Evolutionary conservation across 2,797 vertebrate genomes (phyloP), one percentile per base, ranked within the genome.

Genomic region (Protosalanx chinensis): DNA sequence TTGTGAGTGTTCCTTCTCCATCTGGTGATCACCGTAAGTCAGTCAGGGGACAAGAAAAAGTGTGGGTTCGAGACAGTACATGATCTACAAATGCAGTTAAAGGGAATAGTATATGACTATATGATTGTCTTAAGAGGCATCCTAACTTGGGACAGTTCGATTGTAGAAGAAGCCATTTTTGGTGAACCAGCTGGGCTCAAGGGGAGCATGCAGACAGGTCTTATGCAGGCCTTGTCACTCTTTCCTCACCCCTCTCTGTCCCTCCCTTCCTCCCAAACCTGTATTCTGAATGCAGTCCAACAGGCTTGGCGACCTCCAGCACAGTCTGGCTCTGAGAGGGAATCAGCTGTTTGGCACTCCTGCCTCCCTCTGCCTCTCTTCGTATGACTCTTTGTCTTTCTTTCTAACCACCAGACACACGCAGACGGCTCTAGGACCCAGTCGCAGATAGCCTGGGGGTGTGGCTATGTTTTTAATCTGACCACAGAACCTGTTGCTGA

Each of bases 401-500:
- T 61, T 37, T 64, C 8, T 29, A 16, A 30, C 57, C 5, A 35
- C 35, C 64, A 46, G 41, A 32, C 16, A 72, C 63, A 62, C 68
- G 63, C 57, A 51, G 4, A n/a, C 29, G 91, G 87, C 83, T 65
- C 85, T 90, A 91, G 90, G 91, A 93, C 92, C 90, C 92, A 76
- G 88, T 76, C 78, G 89, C 82, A 89, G 83, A 90, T 72, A 84
- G 27, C 86, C 62, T 35, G 88, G 58, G 83, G 73, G 72, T 32
- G 56, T 30, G 65, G 86, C 86, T 87, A 82, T 89, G 86, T 80
- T 88, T 91, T 89, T 82, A 88, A 74, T 89, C 88, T 92, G 93
- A 89, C 93, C 93, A 91, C 90, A 92, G 79, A 93, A 88, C 88
- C 89, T 92, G 92, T 93, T 91, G 23, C 23, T 27, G 23, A 87